These are phyloP conservation scores for Danio kyathit DNA, from an alignment of 2,797 vertebrate species.

Conservation along the genomic window DNA sequence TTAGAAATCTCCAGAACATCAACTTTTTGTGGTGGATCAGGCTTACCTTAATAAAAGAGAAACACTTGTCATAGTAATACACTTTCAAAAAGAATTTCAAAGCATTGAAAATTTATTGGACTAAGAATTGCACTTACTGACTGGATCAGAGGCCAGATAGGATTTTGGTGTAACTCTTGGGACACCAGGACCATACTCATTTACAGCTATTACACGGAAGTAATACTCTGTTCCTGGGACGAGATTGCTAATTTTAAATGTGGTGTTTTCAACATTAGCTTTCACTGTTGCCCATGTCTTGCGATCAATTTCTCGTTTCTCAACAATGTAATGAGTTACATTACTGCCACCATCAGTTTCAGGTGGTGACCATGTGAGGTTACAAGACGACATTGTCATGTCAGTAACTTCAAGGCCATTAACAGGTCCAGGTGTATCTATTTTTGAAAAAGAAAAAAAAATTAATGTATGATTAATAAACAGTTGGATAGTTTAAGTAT, in stretches of 20 bases:
- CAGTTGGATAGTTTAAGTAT: not conserved
- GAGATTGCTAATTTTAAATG: constrained; percentile 88
- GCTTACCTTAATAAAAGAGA: constrained; percentile 84
- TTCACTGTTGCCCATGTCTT: constrained; percentile 94
- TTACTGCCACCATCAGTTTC: constrained; percentile 94
- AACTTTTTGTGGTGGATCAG: constrained; percentile 94
- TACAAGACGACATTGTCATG: constrained; percentile 88
- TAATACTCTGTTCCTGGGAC: constrained; percentile 92
- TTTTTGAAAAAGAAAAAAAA: constrained; percentile 35
- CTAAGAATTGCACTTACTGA: constrained; percentile 84
- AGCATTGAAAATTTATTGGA: not conserved
- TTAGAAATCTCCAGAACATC: constrained; percentile 96
- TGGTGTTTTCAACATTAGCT: constrained; percentile 89
- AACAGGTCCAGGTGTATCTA: constrained; percentile 97
- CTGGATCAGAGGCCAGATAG: constrained; percentile 91
- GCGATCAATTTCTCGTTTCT: constrained; percentile 93
- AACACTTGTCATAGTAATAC: constrained; percentile 12
- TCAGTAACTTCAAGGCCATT: constrained; percentile 87
- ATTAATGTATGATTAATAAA: constrained; percentile 24
- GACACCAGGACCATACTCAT: constrained; percentile 94
- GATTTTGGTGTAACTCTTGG: constrained; percentile 87
- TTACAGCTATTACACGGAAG: constrained; percentile 95
- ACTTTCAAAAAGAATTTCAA: not conserved
- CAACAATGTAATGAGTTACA: constrained; percentile 94
- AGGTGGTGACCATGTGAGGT: constrained; percentile 90